These are phyloP conservation scores for Lanius collurio DNA, from an alignment of 2,113 vertebrate genomes.

Conservation along the genomic window DNA sequence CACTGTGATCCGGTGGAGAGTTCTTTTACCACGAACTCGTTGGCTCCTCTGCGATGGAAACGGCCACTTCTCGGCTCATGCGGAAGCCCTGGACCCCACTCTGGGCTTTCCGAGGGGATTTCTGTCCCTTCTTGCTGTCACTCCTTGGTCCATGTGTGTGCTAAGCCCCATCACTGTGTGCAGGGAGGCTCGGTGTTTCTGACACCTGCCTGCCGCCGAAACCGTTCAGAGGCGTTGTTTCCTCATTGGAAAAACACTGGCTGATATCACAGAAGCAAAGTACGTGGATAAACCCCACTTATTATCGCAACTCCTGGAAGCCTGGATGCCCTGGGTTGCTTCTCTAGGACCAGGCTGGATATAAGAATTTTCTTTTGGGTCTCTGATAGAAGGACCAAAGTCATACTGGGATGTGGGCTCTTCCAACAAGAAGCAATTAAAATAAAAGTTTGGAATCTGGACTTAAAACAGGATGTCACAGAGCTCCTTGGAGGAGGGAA, in stretches of 20 bases:
- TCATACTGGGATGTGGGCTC: rapidly evolving
- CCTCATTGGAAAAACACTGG: background rate
- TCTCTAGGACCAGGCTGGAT: background rate
- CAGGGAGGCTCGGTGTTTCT: background rate
- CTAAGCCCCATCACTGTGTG: background rate
- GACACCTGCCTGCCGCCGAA: background rate
- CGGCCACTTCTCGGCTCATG: background rate
- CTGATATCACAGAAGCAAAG: background rate
- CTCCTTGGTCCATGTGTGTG: rapidly evolving
- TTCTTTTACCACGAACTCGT: background rate
- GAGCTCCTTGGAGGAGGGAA: background rate
- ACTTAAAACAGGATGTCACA: background rate
- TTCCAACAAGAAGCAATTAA: background rate
- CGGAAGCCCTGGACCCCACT: background rate
- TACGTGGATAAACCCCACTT: background rate
- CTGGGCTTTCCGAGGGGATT: background rate
- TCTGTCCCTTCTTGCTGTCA: background rate
- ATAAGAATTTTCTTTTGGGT: background rate
- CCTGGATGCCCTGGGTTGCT: background rate
- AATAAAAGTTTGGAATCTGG: background rate
- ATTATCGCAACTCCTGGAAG: background rate
- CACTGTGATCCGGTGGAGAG: background rate
- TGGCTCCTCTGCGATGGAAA: background rate
- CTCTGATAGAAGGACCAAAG: background rate
- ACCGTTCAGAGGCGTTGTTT: background rate